A percentile compares a stretch with the other conserved stretches of the same genome.
Conservation (phyloP, 1,140 invertebrate species). For the Bombus waltoni region DNA sequence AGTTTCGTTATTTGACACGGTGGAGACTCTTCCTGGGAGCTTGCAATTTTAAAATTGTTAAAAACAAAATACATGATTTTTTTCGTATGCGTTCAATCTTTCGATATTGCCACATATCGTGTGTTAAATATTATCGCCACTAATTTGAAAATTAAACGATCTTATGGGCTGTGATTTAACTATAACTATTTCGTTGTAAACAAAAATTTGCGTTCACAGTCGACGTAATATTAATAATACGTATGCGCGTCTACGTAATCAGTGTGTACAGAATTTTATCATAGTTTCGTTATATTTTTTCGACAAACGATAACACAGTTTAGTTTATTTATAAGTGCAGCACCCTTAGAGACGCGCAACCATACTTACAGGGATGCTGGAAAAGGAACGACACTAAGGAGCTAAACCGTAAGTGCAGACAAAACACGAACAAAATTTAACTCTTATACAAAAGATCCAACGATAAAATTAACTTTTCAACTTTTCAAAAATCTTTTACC, state of each 20-base stretch:
- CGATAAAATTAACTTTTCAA: background rate
- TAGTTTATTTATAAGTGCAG: background rate
- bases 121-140: no score
- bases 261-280: background rate
- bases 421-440: background rate
- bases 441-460: background rate
- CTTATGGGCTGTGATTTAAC: background rate
- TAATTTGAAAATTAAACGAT: background rate
- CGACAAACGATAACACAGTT: background rate
- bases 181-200: background rate
- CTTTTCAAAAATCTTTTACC: no score
- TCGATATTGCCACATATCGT: background rate
- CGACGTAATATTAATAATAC: no score
- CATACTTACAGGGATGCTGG: conserved; percentile 4
- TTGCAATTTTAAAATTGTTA: background rate
- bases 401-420: background rate
- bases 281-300: background rate
- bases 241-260: no score
- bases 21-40: conserved; percentile 71
- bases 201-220: background rate
- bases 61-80: background rate
- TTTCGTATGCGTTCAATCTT: no score
- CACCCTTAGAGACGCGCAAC: conserved; percentile 27
- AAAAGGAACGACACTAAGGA: background rate
- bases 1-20: conserved; percentile 67